Conservation (phyloP, 2,888 invertebrate species). For the Aspidapion aeneum region DNA sequence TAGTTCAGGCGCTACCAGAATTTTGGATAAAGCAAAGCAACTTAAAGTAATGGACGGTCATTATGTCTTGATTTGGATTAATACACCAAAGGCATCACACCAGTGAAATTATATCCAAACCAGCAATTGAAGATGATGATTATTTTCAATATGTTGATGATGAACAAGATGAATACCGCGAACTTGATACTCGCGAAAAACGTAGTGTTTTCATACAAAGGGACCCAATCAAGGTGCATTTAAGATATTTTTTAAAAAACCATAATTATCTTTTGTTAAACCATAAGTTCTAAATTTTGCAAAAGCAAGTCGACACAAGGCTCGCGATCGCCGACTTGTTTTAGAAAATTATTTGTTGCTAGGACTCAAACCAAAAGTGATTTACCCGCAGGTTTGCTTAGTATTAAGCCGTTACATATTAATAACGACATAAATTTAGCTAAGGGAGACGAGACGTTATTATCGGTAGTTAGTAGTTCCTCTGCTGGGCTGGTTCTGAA, state of each 20-base stretch:
- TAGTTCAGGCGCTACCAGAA: constrained; percentile 62
- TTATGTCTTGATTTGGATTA: constrained; percentile 84
- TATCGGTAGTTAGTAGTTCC: constrained; percentile 53
- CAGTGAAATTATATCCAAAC: too few relatives aligned
- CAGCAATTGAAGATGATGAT: too few relatives aligned
- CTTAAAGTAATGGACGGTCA: constrained; percentile 81
- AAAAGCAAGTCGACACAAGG: constrained; percentile 13
- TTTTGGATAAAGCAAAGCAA: constrained; percentile 71
- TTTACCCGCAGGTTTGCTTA: constrained; percentile 45
- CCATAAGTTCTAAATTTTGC: constrained; percentile 56
- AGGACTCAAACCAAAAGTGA: constrained; percentile 30
- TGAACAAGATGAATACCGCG: neutral
- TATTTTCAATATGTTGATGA: too few relatives aligned
- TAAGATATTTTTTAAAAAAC: constrained; percentile 47
- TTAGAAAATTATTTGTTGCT: constrained; percentile 18
- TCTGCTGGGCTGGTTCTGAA: constrained; percentile 57
- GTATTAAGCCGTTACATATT: constrained; percentile 45
- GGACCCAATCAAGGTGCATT: constrained; percentile 45
- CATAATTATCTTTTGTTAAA: constrained; percentile 47
- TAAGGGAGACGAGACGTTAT: constrained; percentile 57
- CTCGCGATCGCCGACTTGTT: constrained; percentile 7
- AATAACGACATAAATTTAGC: constrained; percentile 57
- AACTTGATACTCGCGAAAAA: constrained; percentile 30
- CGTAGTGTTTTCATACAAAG: constrained; percentile 33
- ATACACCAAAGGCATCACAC: constrained; percentile 54